A percentile compares a stretch with the other conserved stretches of the same genome.
These are phyloP conservation scores for Furcula furcula DNA, from an alignment of 2,888 invertebrate species.

Conservation along the genomic window DNA sequence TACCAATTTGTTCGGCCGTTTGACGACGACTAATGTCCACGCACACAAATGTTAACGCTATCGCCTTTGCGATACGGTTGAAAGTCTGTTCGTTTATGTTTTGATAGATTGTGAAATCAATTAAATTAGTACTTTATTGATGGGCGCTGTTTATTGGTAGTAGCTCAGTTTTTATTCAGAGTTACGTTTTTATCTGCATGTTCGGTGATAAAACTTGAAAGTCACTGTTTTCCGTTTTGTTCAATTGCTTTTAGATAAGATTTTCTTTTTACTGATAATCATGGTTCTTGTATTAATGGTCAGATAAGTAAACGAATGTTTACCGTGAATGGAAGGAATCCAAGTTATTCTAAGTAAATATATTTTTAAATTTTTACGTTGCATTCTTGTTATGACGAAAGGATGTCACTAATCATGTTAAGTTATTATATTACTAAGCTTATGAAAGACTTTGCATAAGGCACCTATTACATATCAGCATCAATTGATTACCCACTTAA, in stretches of 20 bases:
- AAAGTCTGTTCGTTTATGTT: conserved; percentile 15
- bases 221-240: conserved; percentile 2
- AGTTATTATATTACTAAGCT: too few species aligned
- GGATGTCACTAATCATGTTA: too few species aligned
- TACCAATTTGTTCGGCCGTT: conserved; percentile 63
- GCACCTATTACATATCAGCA: conserved; percentile 25
- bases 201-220: conserved; percentile 1
- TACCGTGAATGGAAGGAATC: too few species aligned
- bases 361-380: too few species aligned
- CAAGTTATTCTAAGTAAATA: too few species aligned
- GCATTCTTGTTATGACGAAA: too few species aligned
- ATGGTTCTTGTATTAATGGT: not conserved
- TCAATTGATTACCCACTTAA: conserved; percentile 32
- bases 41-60: conserved; percentile 27
- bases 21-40: conserved; percentile 24
- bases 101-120: conserved; percentile 59
- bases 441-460: conserved; percentile 23
- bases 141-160: conserved; percentile 41
- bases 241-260: not conserved
- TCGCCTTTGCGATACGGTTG: not conserved
- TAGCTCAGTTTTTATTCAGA: conserved; percentile 16
- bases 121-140: conserved; percentile 56
- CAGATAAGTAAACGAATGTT: too few species aligned
- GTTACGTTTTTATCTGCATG: conserved; percentile 24
- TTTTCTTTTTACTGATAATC: not conserved